Evolutionary conservation across 2,888 invertebrate genomes (phyloP).

Genomic region (Rotaria magnacalcarata): DNA sequence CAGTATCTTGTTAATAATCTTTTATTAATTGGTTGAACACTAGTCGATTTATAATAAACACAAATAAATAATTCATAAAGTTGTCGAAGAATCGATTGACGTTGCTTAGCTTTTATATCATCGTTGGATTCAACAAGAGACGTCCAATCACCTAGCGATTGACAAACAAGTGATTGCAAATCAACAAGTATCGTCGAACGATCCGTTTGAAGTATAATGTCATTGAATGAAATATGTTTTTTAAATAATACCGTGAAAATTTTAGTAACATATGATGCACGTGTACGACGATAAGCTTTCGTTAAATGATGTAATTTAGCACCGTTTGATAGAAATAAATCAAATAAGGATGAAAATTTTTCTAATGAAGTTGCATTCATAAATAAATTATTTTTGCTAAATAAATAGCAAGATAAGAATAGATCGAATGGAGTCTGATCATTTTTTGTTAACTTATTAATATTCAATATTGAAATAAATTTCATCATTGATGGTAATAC

Average conservation of each 20-base stretch:
- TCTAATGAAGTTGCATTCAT: neutral
- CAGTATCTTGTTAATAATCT: constrained; percentile 10
- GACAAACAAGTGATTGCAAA: neutral
- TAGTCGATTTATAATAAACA: neutral
- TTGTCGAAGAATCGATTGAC: neutral
- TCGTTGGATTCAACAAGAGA: neutral
- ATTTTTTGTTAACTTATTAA: neutral
- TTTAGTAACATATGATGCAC: constrained; percentile 14
- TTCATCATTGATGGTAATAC: constrained; percentile 6
- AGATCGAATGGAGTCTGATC: constrained; percentile 6
- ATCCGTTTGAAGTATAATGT: neutral
- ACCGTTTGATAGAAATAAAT: neutral
- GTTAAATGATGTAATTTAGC: constrained; percentile 19
- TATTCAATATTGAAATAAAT: neutral
- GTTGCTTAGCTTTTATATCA: neutral
- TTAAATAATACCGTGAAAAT: neutral
- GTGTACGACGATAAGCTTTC: constrained; percentile 25
- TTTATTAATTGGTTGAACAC: neutral
- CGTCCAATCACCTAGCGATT: neutral
- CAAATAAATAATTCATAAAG: neutral
- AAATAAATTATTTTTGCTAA: constrained; percentile 13
- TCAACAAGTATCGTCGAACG: neutral
- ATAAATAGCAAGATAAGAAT: constrained; percentile 32
- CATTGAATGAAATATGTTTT: neutral
- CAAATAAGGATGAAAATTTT: neutral